Base-by-base conservation (phyloP, 2,888 invertebrate species). In the Dryobota labecula region DNA sequence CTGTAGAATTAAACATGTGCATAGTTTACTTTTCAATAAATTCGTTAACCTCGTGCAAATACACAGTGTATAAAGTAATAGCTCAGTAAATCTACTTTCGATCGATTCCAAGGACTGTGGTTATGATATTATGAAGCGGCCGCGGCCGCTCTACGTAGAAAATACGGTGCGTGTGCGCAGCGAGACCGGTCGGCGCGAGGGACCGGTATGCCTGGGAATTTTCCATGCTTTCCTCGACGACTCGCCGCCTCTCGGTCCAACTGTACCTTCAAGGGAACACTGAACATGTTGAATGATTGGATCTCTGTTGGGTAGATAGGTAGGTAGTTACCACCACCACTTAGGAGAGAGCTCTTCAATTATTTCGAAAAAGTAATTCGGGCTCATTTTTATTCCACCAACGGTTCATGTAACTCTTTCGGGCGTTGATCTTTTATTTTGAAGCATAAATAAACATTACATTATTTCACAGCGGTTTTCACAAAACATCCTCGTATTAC, bases 131-230 rank as follows among this genome's bases (percentile, higher is more conserved):
- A 69, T n/a, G 30, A 51, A 58, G 64, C 51, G 51, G 70, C 54
- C 60, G 53, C 63, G 57, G 36, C 45, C 53, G 49, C 56, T 81
- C 63, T 80, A 65, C 83, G 76, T 84, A 87, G 86, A 87, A 88
- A 88, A 87, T 79, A 82, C 80, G 73, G 78, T 82, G 84, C 81
- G 74, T 76, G 76, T 62, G 76, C 75, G 72, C 76, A 72, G 70
- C 70, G 86, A 91, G 93, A 92, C 93, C 92, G 92, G 93, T 92
- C 87, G 92, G 86, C 93, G 91, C 88, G 79, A 36, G 51, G 65
- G 87, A 92, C 93, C 92, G 92, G 93, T 92, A 74, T 62, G 33
- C 54, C 64, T 84, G 93, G 92, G 92, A 91, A 94, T 91, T 94
- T 92, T 91, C 91, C 90, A 84, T 91, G 91, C 93, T 94, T 94